phyloP scores from a whole-genome alignment of 1,140 invertebrate genomes.

The Trypoxylus dichotomus region DNA sequence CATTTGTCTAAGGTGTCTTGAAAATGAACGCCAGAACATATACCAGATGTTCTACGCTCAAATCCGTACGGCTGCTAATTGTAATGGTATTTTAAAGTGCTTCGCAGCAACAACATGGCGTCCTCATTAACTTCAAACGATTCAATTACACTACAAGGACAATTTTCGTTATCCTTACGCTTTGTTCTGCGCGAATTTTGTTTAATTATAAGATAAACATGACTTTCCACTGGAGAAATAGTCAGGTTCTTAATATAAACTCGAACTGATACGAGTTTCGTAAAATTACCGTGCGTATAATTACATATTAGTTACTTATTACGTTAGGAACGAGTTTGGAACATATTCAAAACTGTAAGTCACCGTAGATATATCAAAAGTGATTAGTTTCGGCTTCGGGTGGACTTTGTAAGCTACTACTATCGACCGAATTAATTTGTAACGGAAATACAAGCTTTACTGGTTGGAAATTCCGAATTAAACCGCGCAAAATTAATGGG shows the following conservation, averaged over 20 bases:
- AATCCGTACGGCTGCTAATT: neutral
- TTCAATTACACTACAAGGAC: neutral
- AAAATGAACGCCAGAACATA: neutral
- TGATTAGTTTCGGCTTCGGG: neutral
- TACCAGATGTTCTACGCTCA: neutral
- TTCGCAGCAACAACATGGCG: neutral
- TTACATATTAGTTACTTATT: neutral
- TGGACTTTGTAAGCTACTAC: neutral
- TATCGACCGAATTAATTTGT: slow-evolving; percentile 2
- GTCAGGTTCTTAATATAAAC: too few species aligned
- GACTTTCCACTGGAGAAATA: neutral
- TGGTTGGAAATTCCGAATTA: neutral
- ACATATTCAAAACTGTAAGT: neutral
- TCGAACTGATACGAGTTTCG: too few species aligned
- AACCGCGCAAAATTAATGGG: slow-evolving; percentile 16
- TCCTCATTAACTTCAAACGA: neutral
- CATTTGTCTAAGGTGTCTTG: slow-evolving; percentile 20
- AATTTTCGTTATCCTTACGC: neutral
- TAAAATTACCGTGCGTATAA: neutral
- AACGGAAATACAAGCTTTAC: neutral
- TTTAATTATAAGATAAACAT: neutral
- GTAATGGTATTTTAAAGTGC: neutral
- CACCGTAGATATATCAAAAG: neutral
- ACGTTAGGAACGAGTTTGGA: neutral
- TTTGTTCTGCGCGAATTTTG: neutral